These are phyloP conservation scores for Chymomyza procnemis DNA, from an alignment of 2,888 invertebrate species.

Conservation along the genomic window DNA sequence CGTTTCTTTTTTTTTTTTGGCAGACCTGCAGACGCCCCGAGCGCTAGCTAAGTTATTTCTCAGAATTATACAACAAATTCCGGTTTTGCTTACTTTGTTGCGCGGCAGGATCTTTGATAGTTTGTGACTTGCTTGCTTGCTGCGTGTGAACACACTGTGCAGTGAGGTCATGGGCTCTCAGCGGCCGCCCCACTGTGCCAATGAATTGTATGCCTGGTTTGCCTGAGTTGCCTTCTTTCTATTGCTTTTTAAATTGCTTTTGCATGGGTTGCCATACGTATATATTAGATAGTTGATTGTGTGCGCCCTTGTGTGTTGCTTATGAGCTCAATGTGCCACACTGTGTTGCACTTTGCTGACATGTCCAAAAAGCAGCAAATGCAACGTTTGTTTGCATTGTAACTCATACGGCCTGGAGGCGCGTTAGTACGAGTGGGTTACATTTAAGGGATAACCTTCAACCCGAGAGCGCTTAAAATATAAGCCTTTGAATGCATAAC, in stretches of 20 bases:
- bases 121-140: constrained; percentile 8
- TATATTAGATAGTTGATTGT: constrained; percentile 18
- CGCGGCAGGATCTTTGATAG: constrained; percentile 52
- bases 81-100: constrained; percentile 18
- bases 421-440: background rate
- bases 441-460: background rate
- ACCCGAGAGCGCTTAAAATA: background rate
- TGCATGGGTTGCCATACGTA: constrained; percentile 22
- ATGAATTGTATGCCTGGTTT: constrained; percentile 42
- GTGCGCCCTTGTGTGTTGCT: constrained; percentile 11
- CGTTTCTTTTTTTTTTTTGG: constrained; percentile 28
- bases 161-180: background rate
- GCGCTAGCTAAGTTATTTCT: constrained; percentile 1
- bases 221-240: constrained; percentile 39
- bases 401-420: background rate
- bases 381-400: background rate
- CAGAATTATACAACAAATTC: constrained; percentile 37
- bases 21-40: constrained; percentile 53
- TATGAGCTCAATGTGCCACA: constrained; percentile 42
- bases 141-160: constrained; percentile 1
- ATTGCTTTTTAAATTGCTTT: constrained; percentile 56
- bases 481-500: background rate
- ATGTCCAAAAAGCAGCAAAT: constrained; percentile 33
- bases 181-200: constrained; percentile 41
- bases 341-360: constrained; percentile 32